These are phyloP conservation scores for Ametastegia equiseti DNA, from an alignment of 2,888 invertebrate genomes.

Conservation along the genomic window DNA sequence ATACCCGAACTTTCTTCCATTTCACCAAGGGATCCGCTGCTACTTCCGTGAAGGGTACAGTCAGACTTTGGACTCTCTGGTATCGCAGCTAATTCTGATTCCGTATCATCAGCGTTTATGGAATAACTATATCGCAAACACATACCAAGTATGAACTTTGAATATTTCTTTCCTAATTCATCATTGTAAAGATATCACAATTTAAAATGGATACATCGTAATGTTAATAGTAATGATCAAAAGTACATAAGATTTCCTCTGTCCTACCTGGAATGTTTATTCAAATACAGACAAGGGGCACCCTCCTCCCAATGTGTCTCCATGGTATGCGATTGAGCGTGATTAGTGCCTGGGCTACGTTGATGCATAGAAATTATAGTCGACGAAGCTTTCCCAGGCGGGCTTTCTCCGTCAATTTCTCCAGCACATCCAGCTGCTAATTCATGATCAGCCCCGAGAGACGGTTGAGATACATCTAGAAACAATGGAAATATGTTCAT, in stretches of 20 bases:
- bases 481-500: constrained; percentile 40
- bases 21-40: constrained; percentile 71
- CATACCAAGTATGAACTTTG: background rate
- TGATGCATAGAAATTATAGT: constrained; percentile 66
- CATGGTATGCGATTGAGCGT: constrained; percentile 74
- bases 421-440: constrained; percentile 63
- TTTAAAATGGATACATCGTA: background rate
- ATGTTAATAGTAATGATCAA: too few species aligned
- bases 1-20: constrained; percentile 65
- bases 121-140: constrained; percentile 66
- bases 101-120: constrained; percentile 90
- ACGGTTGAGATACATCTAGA: constrained; percentile 87
- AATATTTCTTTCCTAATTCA: background rate
- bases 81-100: constrained; percentile 92
- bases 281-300: constrained; percentile 70
- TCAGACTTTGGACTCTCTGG: constrained; percentile 94
- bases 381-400: constrained; percentile 62
- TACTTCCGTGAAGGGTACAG: constrained; percentile 88
- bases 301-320: constrained; percentile 86
- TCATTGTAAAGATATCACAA: background rate
- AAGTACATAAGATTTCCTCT: background rate
- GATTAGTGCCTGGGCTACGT: constrained; percentile 65
- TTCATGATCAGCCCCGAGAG: constrained; percentile 84
- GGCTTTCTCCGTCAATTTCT: constrained; percentile 68
- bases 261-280: constrained; percentile 69